Evolutionary conservation across 2,888 invertebrate species (phyloP).

Genomic region (Hypercompe scribonia): DNA sequence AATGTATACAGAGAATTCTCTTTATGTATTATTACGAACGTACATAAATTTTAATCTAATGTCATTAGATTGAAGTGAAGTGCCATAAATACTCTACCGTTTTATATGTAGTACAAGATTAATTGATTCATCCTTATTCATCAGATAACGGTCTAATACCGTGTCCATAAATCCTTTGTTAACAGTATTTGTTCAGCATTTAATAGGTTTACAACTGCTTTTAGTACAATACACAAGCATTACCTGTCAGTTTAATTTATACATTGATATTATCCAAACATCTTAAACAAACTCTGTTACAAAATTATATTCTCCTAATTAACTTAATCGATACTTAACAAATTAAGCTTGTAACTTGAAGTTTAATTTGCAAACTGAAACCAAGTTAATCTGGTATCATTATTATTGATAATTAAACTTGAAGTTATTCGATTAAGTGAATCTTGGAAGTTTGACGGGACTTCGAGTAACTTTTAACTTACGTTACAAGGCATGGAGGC

Average conservation of each 20-base stretch:
- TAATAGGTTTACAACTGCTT: not conserved
- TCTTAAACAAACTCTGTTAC: slow-evolving; percentile 25
- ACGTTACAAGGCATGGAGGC: slow-evolving; percentile 28
- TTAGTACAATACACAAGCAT: not conserved
- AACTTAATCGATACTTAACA: slow-evolving; percentile 58
- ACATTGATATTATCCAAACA: slow-evolving; percentile 25
- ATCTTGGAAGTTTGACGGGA: slow-evolving; percentile 67
- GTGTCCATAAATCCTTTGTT: too few relatives aligned
- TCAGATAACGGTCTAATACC: too few relatives aligned
- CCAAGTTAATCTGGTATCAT: slow-evolving; percentile 73
- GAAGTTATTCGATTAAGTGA: slow-evolving; percentile 74
- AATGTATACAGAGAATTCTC: too few relatives aligned
- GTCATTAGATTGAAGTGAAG: too few relatives aligned
- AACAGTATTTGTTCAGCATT: too few relatives aligned
- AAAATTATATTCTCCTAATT: slow-evolving; percentile 48
- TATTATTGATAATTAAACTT: slow-evolving; percentile 79
- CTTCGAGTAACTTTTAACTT: slow-evolving; percentile 32
- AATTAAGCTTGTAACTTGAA: slow-evolving; percentile 59
- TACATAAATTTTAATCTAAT: too few relatives aligned
- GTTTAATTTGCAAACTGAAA: slow-evolving; percentile 70
- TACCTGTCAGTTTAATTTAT: not conserved
- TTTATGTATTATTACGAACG: too few relatives aligned
- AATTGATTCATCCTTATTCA: too few relatives aligned
- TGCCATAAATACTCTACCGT: too few relatives aligned
- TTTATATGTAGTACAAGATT: too few relatives aligned